Conservation (phyloP, 2,797 vertebrate genomes). For the Orestias chungarensis region DNA sequence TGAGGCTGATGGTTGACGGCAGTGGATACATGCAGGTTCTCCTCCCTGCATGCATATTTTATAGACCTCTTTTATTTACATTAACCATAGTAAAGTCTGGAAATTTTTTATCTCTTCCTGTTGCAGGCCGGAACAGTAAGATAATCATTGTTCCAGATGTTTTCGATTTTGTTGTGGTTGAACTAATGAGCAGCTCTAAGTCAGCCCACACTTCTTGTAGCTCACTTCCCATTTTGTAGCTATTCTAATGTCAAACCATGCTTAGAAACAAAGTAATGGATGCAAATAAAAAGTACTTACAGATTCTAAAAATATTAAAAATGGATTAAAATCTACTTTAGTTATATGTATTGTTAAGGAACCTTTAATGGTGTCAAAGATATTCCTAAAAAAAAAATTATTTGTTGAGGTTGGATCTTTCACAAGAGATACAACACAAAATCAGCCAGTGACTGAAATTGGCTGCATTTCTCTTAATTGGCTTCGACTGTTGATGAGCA, state of each 20-base stretch:
- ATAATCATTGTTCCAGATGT: neutral
- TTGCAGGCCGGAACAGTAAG: neutral
- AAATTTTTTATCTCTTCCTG: neutral
- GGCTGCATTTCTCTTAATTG: neutral
- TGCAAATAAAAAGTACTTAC: neutral
- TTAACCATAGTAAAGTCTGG: neutral
- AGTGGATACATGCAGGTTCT: neutral
- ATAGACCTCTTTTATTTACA: neutral
- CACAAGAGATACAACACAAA: neutral
- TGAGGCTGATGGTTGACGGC: conserved; percentile 68
- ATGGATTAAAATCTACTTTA: neutral
- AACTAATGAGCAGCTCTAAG: neutral
- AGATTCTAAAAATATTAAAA: neutral
- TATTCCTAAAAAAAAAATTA: neutral
- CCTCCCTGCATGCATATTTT: neutral
- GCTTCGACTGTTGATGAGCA: neutral
- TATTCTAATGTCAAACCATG: neutral
- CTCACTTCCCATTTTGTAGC: neutral
- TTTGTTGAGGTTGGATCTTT: neutral
- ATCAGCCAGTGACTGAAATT: neutral
- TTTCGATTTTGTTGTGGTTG: neutral
- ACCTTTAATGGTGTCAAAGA: neutral
- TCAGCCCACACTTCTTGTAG: neutral
- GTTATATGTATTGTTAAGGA: neutral
- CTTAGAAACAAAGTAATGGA: neutral